Conservation (phyloP, 2,113 vertebrate species). For the Hassar affinis region DNA sequence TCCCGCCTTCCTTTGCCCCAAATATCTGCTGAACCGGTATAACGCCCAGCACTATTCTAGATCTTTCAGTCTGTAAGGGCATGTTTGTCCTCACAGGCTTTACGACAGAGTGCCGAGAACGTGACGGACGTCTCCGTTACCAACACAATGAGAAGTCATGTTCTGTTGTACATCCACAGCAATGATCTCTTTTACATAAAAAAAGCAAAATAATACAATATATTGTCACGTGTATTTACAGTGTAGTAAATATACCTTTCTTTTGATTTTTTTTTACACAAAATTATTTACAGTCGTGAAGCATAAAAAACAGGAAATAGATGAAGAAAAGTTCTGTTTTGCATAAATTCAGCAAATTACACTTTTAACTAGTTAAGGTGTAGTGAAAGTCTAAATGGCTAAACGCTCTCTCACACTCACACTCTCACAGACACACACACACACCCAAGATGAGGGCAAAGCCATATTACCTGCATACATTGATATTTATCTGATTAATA, state of each 20-base stretch:
- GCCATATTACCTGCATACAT: not conserved
- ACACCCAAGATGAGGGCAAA: not conserved
- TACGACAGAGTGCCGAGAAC: not conserved
- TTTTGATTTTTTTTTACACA: constrained; percentile 88
- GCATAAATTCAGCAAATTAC: constrained; percentile 77
- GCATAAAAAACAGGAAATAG: constrained; percentile 78
- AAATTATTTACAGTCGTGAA: constrained; percentile 90
- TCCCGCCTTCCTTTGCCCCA: too few relatives aligned
- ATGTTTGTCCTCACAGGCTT: not conserved
- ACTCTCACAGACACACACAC: not conserved
- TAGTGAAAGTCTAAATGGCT: constrained; percentile 27
- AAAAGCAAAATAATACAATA: constrained; percentile 99
- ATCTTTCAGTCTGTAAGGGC: not conserved
- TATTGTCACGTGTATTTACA: constrained; percentile 92
- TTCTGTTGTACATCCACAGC: constrained; percentile 97
- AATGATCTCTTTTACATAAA: constrained; percentile 98
- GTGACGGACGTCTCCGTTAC: constrained; percentile 70
- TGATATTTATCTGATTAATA: not conserved
- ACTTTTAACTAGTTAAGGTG: constrained; percentile 27
- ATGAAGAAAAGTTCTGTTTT: constrained; percentile 65
- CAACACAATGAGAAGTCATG: constrained; percentile 81
- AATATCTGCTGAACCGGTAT: too few relatives aligned
- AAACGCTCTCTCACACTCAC: not conserved
- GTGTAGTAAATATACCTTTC: constrained; percentile 95
- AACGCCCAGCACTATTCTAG: too few relatives aligned